A percentile compares a stretch with the other conserved stretches of the same genome.
Conservation (phyloP, 2,888 invertebrate species). For the Scelioninae gen. 2 region DNA sequence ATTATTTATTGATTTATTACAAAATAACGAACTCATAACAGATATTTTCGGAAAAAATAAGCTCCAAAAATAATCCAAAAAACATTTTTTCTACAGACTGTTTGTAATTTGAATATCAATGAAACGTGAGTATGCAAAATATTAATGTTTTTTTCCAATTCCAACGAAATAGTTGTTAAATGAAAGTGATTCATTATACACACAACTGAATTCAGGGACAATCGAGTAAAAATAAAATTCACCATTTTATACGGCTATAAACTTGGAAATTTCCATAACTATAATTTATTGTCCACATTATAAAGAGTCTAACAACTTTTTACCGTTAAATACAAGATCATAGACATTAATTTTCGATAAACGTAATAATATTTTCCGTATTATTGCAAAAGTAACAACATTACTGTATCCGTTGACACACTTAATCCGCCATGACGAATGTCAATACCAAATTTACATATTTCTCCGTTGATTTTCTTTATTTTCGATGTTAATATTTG, state of each 20-base stretch:
- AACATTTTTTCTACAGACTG: not conserved
- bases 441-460: too few relatives aligned
- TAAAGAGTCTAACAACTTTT: constrained; percentile 29
- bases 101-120: constrained; percentile 27
- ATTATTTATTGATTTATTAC: constrained; percentile 15
- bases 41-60: not conserved
- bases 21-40: constrained; percentile 4
- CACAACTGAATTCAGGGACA: constrained; percentile 41
- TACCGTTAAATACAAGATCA: constrained; percentile 39
- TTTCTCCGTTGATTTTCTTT: too few relatives aligned
- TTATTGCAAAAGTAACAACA: too few relatives aligned
- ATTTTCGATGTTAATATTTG: too few relatives aligned
- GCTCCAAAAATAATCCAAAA: not conserved
- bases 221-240: constrained; percentile 43
- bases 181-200: constrained; percentile 38
- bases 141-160: constrained; percentile 29
- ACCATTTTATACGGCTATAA: constrained; percentile 33
- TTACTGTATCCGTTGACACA: too few relatives aligned
- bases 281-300: constrained; percentile 34
- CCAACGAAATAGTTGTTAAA: constrained; percentile 20
- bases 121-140: constrained; percentile 16
- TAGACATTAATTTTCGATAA: constrained; percentile 35
- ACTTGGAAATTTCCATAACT: constrained; percentile 38
- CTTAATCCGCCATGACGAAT: too few relatives aligned
- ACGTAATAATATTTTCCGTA: too few relatives aligned